Evolutionary conservation across 1,140 invertebrate species (phyloP), one percentile per base, ranked within the genome.

Genomic region (Reticulitermes speratus): DNA sequence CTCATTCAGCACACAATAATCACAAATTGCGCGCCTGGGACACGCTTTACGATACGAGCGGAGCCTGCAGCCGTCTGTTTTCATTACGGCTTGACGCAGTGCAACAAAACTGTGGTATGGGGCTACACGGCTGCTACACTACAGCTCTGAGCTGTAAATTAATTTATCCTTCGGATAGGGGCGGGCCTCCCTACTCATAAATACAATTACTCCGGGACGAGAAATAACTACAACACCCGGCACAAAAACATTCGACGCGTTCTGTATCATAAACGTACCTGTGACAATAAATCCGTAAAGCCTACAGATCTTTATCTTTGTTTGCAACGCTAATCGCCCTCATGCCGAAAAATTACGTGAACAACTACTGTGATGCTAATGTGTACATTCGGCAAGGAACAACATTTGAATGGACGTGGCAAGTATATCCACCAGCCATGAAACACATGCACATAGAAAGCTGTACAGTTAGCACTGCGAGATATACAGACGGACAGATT

Each of bases 121-220:
- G 38, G 52, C 14, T 75, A 75, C n/a, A 75, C 8, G 25, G 65
- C 65, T 75, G 65, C 65, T 75, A 75, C 65, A 75, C 65, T 75
- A 30, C 65, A 9, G 65, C 65, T 25, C 65, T 30, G 65, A 75
- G 65, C 65, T 75, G 65, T 75, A 75, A 75, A 75, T 75, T 75
- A 75, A 75, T 75, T 75, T 75, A 75, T 75, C 65, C 65, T 30
- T 30, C 65, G n/a, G n/a, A 30, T 75, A 75, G 65, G 65, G 65
- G 65, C n/a, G 65, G n/a, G 65, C n/a, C 65, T 75, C 65, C 65
- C 65, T 25, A 75, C 65, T 75, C 65, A 75, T 75, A 75, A 75
- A 75, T 75, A 75, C 65, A 75, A 75, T 75, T 75, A 75, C n/a
- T 75, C 9, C n/a, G 65, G 65, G 65, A 25, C 65, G n/a, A 75